Evolutionary conservation across 2,797 vertebrate genomes (phyloP).

Genomic region (Limosa lapponica): DNA sequence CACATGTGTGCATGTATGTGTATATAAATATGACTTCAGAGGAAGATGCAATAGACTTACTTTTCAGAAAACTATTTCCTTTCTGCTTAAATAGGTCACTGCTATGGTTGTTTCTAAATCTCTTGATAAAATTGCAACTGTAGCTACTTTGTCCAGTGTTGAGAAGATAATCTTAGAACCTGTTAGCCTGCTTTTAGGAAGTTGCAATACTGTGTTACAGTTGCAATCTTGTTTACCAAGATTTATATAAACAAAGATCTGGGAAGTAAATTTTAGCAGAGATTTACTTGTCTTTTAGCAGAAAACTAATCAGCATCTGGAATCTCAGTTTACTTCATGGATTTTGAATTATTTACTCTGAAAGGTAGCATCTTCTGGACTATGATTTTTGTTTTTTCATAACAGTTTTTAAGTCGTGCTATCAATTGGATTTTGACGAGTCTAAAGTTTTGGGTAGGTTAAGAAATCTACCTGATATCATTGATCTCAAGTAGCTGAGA

Average conservation of each 20-base stretch:
- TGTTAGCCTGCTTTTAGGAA: background rate
- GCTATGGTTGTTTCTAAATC: background rate
- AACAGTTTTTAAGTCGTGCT: background rate
- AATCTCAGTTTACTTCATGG: background rate
- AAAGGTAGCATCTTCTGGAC: background rate
- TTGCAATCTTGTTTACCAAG: background rate
- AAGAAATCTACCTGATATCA: background rate
- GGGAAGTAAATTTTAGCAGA: background rate
- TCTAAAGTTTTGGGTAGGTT: background rate
- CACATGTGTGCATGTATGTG: rapidly evolving
- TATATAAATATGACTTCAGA: background rate
- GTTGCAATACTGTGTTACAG: background rate
- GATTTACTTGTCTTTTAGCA: background rate
- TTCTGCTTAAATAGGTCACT: background rate
- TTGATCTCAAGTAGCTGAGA: background rate
- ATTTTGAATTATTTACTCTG: background rate
- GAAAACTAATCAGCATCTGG: background rate
- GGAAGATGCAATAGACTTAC: background rate
- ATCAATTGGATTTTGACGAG: background rate
- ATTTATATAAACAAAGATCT: background rate
- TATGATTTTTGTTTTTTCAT: background rate
- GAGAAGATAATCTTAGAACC: background rate
- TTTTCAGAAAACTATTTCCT: background rate
- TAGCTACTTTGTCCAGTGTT: background rate
- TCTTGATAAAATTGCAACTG: background rate